Evolutionary conservation across 1,140 invertebrate species (phyloP).

Genomic region (Cotesia glomerata): DNA sequence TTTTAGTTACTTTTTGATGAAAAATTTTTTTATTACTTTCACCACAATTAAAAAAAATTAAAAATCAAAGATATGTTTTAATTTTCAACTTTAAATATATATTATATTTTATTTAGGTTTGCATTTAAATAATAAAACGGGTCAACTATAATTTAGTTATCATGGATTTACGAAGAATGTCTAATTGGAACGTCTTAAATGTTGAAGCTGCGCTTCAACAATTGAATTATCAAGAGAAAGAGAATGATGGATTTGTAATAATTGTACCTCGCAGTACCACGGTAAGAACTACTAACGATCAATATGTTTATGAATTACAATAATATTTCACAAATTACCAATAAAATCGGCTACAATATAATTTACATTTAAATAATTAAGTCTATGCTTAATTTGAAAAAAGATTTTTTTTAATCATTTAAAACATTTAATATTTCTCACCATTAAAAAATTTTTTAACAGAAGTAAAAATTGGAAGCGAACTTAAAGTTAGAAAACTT

Average conservation of each 20-base stretch:
- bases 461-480: too few relatives aligned
- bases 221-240: slow-evolving; percentile 47
- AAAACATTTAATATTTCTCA: too few relatives aligned
- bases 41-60: neutral
- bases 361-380: too few relatives aligned
- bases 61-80: neutral
- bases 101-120: neutral
- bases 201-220: slow-evolving; percentile 58
- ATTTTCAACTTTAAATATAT: neutral
- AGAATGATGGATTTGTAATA: slow-evolving; percentile 40
- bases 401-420: neutral
- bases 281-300: slow-evolving; percentile 36
- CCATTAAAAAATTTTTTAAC: too few relatives aligned
- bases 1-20: neutral
- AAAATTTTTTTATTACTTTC: neutral
- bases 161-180: slow-evolving; percentile 61
- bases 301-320: neutral
- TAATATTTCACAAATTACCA: neutral
- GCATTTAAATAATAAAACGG: neutral
- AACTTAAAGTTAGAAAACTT: too few relatives aligned
- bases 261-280: slow-evolving; percentile 47
- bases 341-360: neutral
- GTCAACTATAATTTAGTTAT: neutral
- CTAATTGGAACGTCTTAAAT: slow-evolving; percentile 60
- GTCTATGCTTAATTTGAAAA: neutral